Conservation (phyloP, 2,797 vertebrate genomes). For the Phalloptychus januarius region DNA sequence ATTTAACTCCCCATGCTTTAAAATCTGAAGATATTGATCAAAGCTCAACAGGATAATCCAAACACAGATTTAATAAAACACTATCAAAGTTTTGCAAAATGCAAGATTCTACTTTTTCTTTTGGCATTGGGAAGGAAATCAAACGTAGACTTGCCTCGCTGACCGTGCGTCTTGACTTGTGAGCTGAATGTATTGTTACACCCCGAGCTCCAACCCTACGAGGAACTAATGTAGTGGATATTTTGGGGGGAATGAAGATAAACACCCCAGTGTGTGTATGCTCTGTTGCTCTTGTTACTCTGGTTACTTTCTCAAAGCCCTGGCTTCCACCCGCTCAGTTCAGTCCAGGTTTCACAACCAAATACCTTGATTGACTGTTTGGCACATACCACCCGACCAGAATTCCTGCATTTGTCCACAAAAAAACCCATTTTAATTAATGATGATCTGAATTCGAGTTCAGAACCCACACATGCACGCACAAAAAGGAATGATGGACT, state of each 20-base stretch:
- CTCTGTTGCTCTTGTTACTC: not conserved
- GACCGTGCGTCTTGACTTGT: not conserved
- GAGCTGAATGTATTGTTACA: not conserved
- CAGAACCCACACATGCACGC: not conserved
- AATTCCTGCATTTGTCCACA: not conserved
- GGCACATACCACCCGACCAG: not conserved
- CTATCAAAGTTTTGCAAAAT: not conserved
- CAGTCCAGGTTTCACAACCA: not conserved
- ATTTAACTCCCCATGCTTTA: not conserved
- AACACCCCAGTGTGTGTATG: not conserved
- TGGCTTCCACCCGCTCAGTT: not conserved
- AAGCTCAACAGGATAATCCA: not conserved
- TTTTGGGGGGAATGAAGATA: not conserved
- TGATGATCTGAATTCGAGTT: slow-evolving; percentile 3
- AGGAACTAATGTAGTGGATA: not conserved
- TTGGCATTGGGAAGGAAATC: not conserved
- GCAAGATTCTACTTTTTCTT: not conserved
- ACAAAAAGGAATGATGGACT: slow-evolving; percentile 3
- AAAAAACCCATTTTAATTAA: slow-evolving; percentile 2
- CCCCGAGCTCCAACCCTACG: not conserved
- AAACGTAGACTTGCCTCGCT: not conserved
- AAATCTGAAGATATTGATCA: not conserved
- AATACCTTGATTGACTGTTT: slow-evolving; percentile 7
- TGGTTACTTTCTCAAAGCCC: not conserved
- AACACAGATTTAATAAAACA: not conserved